These are phyloP conservation scores for Nyctereutes procyonoides DNA, from an alignment of 2,113 vertebrate genomes.

Conservation along the genomic window DNA sequence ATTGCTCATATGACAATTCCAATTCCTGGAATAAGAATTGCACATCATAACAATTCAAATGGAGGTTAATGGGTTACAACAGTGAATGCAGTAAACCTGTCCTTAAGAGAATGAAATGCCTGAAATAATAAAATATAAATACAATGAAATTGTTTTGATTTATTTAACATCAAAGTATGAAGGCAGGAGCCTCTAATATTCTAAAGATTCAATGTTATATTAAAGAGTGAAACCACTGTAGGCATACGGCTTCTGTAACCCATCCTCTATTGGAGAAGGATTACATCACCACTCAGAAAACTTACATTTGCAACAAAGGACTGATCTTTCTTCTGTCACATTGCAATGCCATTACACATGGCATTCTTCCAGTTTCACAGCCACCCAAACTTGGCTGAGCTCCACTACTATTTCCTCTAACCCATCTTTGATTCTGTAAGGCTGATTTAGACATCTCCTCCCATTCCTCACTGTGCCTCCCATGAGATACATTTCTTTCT, in stretches of 20 bases:
- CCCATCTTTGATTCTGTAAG: neutral
- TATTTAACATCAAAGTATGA: neutral
- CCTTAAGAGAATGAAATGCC: neutral
- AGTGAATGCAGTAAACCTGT: neutral
- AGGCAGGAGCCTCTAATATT: neutral
- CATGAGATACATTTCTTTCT: neutral
- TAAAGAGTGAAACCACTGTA: neutral
- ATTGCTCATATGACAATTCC: neutral
- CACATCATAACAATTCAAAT: neutral
- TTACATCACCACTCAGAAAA: neutral
- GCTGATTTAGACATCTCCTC: rapidly evolving
- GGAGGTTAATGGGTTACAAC: no score
- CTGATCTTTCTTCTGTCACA: neutral
- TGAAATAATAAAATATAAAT: neutral
- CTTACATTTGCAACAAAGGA: neutral
- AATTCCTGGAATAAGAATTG: neutral
- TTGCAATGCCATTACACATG: rapidly evolving
- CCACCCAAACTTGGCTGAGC: neutral
- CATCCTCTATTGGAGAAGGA: neutral
- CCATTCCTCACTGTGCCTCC: neutral
- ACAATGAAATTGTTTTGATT: neutral
- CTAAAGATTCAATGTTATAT: neutral
- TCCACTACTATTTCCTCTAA: neutral
- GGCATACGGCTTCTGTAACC: no score
- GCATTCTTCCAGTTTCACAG: neutral